These are phyloP conservation scores for Hassar affinis DNA, from an alignment of 2,113 vertebrate species.

Conservation along the genomic window DNA sequence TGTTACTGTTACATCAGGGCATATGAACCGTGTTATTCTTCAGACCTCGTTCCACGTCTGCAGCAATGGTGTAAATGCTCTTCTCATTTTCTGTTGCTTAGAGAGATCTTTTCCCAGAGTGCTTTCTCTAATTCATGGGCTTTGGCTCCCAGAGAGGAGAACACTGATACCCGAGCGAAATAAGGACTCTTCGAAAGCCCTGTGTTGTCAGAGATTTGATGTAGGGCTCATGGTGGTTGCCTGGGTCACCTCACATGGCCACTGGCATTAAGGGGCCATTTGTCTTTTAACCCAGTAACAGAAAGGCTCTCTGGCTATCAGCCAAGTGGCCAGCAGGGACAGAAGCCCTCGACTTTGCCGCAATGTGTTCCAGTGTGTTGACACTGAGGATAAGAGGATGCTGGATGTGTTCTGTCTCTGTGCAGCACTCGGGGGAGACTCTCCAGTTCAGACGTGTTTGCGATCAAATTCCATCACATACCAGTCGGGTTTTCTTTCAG, in stretches of 20 bases:
- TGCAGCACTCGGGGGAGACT: slow-evolving; percentile 34
- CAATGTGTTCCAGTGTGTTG: slow-evolving; percentile 39
- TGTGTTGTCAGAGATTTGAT: slow-evolving; percentile 33
- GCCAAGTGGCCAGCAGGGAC: slow-evolving; percentile 46
- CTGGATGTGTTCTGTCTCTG: not conserved
- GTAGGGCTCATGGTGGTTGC: slow-evolving; percentile 39
- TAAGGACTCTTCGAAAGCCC: not conserved
- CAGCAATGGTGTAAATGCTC: not conserved
- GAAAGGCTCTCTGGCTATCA: slow-evolving; percentile 47
- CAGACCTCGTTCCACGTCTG: not conserved
- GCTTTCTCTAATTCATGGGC: slow-evolving; percentile 7
- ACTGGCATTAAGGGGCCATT: slow-evolving; percentile 40
- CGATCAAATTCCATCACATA: slow-evolving; percentile 7
- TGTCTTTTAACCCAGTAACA: slow-evolving; percentile 51
- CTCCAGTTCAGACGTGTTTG: not conserved
- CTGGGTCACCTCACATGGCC: slow-evolving; percentile 47
- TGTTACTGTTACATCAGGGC: not conserved
- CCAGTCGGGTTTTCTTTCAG: not conserved
- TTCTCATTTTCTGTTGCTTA: not conserved
- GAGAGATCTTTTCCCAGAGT: not conserved
- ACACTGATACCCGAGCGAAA: not conserved
- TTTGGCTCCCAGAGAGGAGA: not conserved
- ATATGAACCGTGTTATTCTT: not conserved
- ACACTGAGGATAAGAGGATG: slow-evolving; percentile 31
- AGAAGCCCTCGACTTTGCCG: slow-evolving; percentile 35